A percentile compares a stretch with the other conserved stretches of the same genome.
These are phyloP conservation scores for Mythimna albipuncta DNA, from an alignment of 2,888 invertebrate genomes.

Conservation along the genomic window DNA sequence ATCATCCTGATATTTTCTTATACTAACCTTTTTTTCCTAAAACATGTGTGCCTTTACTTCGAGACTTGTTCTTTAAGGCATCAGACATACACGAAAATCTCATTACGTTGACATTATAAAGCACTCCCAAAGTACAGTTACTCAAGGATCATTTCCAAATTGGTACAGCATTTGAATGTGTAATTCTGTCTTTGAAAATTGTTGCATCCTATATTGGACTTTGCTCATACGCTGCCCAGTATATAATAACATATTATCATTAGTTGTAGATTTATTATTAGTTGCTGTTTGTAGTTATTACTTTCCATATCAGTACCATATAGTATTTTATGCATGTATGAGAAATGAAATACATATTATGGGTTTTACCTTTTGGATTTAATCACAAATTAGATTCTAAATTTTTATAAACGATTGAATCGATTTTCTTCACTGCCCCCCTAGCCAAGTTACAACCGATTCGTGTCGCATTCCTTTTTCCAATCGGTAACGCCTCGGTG, in stretches of 20 bases:
- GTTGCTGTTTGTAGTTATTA: constrained; percentile 49
- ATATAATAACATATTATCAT: constrained; percentile 65
- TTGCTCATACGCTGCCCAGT: constrained; percentile 65
- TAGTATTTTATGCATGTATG: constrained; percentile 10
- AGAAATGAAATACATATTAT: constrained; percentile 23
- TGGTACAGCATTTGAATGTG: constrained; percentile 24
- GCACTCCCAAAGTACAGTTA: constrained; percentile 40
- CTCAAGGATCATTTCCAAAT: constrained; percentile 59
- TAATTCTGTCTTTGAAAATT: constrained; percentile 35
- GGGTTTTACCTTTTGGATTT: background rate
- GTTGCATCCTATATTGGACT: constrained; percentile 67
- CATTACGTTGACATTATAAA: constrained; percentile 55
- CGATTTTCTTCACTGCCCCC: background rate
- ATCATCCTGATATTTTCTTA: background rate
- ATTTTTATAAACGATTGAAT: background rate
- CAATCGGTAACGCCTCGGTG: too few species aligned
- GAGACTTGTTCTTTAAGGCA: constrained; percentile 42
- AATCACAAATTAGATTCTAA: constrained; percentile 25
- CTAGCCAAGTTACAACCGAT: too few species aligned
- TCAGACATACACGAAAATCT: constrained; percentile 53
- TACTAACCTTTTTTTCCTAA: constrained; percentile 12
- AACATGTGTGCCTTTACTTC: constrained; percentile 28
- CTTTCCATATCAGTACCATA: constrained; percentile 47
- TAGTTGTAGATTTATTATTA: constrained; percentile 60
- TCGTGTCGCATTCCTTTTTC: too few species aligned